Base-by-base conservation (phyloP, 53 echinoderm and acorn worm species). In the Henricia sp. region DNA sequence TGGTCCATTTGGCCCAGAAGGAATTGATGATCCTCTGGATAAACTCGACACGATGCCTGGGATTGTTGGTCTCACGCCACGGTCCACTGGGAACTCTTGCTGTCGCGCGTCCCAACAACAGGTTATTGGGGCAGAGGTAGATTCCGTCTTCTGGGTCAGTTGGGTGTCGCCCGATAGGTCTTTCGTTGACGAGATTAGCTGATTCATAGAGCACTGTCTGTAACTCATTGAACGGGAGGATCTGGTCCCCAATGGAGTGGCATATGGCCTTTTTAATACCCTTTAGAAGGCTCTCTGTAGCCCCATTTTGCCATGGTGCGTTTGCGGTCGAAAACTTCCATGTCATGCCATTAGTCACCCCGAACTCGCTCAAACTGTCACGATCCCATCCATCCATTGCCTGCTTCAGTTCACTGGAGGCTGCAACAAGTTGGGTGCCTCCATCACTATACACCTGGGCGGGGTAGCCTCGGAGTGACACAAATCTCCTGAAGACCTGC, bases 1-100 rank as follows among this genome's bases (percentile, higher is more conserved):
- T 44, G 14, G 78, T 87, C 87, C 78, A 87, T 67, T 67, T 87
- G 46, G 27, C 67, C 78, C 87, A 87, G 57, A 82, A 87, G 2
- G 33, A 40, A 30, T 87, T 78, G 5, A 80, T n/a, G n/a, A n/a
- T n/a, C n/a, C n/a, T n/a, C n/a, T n/a, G n/a, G n/a, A n/a, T n/a
- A n/a, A n/a, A n/a, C n/a, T n/a, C n/a, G n/a, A n/a, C n/a, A n/a
- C n/a, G n/a, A n/a, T n/a, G n/a, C n/a, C n/a, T n/a, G n/a, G n/a
- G n/a, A n/a, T n/a, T n/a, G n/a, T n/a, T n/a, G n/a, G n/a, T n/a
- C n/a, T n/a, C n/a, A n/a, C n/a, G n/a, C n/a, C n/a, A n/a, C n/a
- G n/a, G n/a, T n/a, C n/a, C n/a, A n/a, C n/a, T n/a, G n/a, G n/a
- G n/a, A 50, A 85, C 74, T 50, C 74, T 85, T 34, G 13, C 68